These are phyloP conservation scores for Leptinotarsa texana DNA, from an alignment of 1,140 invertebrate species.

Conservation along the genomic window DNA sequence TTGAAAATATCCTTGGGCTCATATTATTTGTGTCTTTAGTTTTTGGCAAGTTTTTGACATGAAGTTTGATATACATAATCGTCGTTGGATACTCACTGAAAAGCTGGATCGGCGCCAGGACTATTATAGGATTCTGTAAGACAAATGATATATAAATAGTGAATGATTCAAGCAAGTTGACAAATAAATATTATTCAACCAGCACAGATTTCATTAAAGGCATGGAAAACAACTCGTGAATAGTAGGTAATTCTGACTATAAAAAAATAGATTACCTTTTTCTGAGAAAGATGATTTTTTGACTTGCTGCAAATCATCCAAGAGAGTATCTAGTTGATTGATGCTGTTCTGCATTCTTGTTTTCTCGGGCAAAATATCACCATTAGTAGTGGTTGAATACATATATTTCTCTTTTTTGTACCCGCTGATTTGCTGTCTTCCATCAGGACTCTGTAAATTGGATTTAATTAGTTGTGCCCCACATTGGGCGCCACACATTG, in stretches of 20 bases:
- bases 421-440: constrained; percentile 44
- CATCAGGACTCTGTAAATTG: constrained; percentile 48
- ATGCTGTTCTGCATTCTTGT: constrained; percentile 57
- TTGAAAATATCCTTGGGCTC: neutral
- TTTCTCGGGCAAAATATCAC: constrained; percentile 46
- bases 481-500: too few species aligned
- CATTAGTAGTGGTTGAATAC: constrained; percentile 40
- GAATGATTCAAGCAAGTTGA: too few species aligned
- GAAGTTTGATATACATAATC: neutral
- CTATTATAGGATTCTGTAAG: constrained; percentile 48
- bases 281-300: constrained; percentile 45
- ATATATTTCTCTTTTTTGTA: constrained; percentile 53
- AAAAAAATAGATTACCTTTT: constrained; percentile 33
- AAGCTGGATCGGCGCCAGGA: constrained; percentile 49
- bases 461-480: neutral
- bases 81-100: constrained; percentile 49
- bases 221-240: too few species aligned
- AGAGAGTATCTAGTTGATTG: constrained; percentile 60
- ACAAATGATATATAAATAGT: constrained; percentile 33
- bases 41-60: neutral
- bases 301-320: constrained; percentile 61
- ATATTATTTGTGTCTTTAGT: neutral
- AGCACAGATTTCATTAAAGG: too few species aligned
- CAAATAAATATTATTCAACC: too few species aligned
- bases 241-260: neutral